These are phyloP conservation scores for Pterophyllum scalare DNA, from an alignment of 2,113 vertebrate species.

Conservation along the genomic window DNA sequence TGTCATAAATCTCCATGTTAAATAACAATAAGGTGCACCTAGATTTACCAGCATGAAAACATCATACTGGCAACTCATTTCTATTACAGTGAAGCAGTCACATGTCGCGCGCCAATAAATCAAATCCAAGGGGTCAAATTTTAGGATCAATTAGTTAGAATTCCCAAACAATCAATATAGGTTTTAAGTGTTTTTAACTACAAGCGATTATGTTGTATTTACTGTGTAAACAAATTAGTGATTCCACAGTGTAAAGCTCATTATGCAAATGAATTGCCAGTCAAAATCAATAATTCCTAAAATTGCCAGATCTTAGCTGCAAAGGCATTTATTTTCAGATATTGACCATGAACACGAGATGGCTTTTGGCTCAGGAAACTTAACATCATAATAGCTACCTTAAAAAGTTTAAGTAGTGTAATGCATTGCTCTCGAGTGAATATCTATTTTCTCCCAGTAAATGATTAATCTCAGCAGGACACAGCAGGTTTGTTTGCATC, in stretches of 20 bases:
- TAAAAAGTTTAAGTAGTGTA: constrained; percentile 50
- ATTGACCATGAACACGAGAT: constrained; percentile 40
- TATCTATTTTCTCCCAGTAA: constrained; percentile 47
- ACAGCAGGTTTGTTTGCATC: constrained; percentile 66
- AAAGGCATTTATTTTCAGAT: neutral
- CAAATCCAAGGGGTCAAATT: neutral
- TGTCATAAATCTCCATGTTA: neutral
- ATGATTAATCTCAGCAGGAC: constrained; percentile 69
- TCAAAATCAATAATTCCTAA: constrained; percentile 37
- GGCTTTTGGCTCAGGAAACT: constrained; percentile 37
- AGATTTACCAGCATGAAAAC: neutral
- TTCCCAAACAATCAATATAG: neutral
- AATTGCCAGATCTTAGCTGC: constrained; percentile 25
- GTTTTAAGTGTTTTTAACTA: neutral
- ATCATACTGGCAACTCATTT: neutral
- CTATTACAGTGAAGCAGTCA: neutral
- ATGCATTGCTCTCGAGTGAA: constrained; percentile 66
- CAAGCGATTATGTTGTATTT: neutral
- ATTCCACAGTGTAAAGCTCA: neutral
- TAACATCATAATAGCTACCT: constrained; percentile 48
- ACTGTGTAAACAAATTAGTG: constrained; percentile 5
- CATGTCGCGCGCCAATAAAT: neutral
- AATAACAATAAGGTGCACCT: neutral
- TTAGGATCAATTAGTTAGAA: neutral
- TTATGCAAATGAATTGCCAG: constrained; percentile 21